Base-by-base conservation (phyloP, 92 coral and sea anemone genomes). In the Montipora capitata region DNA sequence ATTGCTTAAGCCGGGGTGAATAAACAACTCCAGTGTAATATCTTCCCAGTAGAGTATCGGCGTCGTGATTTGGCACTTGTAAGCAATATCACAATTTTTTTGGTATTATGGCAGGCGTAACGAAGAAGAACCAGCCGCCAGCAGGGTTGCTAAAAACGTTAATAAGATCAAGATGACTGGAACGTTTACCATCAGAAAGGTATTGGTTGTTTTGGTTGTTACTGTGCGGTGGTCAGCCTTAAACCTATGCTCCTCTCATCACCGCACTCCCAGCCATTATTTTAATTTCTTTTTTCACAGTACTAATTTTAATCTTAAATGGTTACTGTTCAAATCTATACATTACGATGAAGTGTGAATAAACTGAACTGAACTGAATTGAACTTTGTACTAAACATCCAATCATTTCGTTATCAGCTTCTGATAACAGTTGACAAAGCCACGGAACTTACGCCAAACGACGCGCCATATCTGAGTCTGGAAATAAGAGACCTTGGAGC, bases 151-250 rank as follows among this genome's bases (percentile, higher is more conserved):
- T 8, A 90, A 59, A 20, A 65, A 82, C n/a, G 69, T 81, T 2
- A 86, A 89, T 75, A 88, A 65, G 68, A 83, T 87, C 66, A 93
- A 84, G 49, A 59, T 97, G 58, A 79, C 90, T 10, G 98, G 95
- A 27, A 87, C 91, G 10, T 95, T 97, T 75, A 88, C 94, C 38
- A 86, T 97, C 65, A 81, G 91, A 35, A 87, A 97, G 99, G 99
- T 97, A 85, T 16, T 7, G 15, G 51, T 8, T 45, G 51, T 45
- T 4, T 8, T 5, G 51, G 6, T 45, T 4, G 6, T 45, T 8
- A 45, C 6, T 45, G 2, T 27, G 35, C 35, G 35, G 35, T 27
- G 35, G 35, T 27, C 35, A 27, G 1, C 35, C 1, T 27, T 27
- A 2, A 27, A 27, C 35, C 35, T 27, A 27, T 27, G 35, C 35